Evolutionary conservation across 2,113 vertebrate genomes (phyloP), one percentile per base, ranked within the genome.

Genomic region (Platanista minor): DNA sequence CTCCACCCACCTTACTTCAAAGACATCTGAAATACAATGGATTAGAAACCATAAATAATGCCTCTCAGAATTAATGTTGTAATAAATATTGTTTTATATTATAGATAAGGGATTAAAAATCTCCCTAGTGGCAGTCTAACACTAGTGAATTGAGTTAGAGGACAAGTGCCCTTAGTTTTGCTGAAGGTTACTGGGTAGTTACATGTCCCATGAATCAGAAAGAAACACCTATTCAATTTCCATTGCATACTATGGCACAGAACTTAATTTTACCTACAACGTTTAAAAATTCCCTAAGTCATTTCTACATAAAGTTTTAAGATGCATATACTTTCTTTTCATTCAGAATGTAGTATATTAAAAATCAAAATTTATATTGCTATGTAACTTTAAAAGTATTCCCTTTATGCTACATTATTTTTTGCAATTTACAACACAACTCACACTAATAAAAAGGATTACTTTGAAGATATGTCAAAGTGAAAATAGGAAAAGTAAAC

Each of bases 41-140:
- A 95, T 97, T 95, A 96, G 93, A 97, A 96, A 94, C 71, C 90
- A 97, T 87, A 96, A 97, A 97, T 29, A 77, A 97, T 94, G 85
- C 49, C 90, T 96, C 95, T 92, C 87, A 92, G 92, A 97, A 94
- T 94, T 94, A 98, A 97, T 95, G 96, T 86, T 93, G 80, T 86
- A 96, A 97, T 96, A 97, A 95, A 97, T 97, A 96, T 91, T 91
- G 84, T 69, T 98, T 96, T 96, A 46, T 91, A 95, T 96, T 84
- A 78, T 49, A 96, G 83, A 95, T 91, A 97, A 97, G 78, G 66
- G 61, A 97, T 97, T 97, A 90, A 86, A 96, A 91, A 87, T 84
- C 88, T 93, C 91, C 54, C 49, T 21, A 75, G 87, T 72, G 57
- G 61, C 61, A 74, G 41, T 67, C 94, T 96, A 88, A 95, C 85